phyloP scores from a whole-genome alignment of 2,888 invertebrate species.

The Hemaris fuciformis region DNA sequence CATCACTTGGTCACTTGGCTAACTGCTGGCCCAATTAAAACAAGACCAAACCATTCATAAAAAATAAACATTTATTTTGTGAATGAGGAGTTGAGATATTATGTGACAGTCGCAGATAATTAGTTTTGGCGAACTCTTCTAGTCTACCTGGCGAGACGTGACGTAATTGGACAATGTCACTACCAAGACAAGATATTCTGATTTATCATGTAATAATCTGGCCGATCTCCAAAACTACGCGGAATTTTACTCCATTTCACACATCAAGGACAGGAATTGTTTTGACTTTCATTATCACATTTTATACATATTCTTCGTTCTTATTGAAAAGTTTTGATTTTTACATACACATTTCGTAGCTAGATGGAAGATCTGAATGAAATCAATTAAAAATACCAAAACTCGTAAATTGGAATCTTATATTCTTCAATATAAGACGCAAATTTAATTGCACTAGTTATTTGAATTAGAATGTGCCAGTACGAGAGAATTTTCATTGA shows the following conservation, averaged over 20 bases:
- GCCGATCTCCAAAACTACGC: constrained; percentile 54
- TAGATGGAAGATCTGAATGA: not conserved
- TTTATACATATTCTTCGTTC: not conserved
- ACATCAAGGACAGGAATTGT: not conserved
- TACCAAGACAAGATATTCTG: constrained; percentile 64
- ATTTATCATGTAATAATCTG: constrained; percentile 51
- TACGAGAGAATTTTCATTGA: not conserved
- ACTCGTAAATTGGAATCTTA: not conserved
- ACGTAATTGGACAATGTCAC: constrained; percentile 52
- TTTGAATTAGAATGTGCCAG: not conserved
- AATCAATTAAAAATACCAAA: not conserved
- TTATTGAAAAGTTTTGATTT: not conserved
- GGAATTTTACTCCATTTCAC: constrained; percentile 40
- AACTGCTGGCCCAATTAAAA: not conserved
- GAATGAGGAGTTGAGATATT: constrained; percentile 25
- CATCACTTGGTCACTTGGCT: not conserved
- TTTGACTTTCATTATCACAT: not conserved
- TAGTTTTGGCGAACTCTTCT: not conserved
- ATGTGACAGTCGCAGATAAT: not conserved
- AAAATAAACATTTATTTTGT: constrained; percentile 24
- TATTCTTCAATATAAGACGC: not conserved
- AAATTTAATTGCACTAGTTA: not conserved
- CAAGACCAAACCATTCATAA: not conserved
- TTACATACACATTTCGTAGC: not conserved
- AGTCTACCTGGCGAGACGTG: constrained; percentile 27